Evolutionary conservation across 2,797 vertebrate genomes (phyloP).

Genomic region (Sebastes melanostomus): DNA sequence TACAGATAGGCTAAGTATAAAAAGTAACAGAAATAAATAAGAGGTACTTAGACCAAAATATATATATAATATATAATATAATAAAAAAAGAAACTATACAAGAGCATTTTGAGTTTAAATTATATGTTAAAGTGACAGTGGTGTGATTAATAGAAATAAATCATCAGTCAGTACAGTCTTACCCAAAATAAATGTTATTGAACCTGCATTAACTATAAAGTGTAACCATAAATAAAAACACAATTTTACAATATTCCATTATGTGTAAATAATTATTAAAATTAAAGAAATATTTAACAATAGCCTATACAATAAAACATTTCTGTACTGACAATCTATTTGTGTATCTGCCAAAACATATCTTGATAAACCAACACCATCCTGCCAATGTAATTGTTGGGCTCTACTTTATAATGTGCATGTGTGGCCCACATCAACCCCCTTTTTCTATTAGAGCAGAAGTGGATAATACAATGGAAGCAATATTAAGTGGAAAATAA

Average conservation of each 20-base stretch:
- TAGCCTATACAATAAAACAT: neutral
- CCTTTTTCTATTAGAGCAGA: constrained; percentile 12
- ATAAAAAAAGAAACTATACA: neutral
- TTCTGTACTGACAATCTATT: neutral
- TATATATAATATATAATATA: neutral
- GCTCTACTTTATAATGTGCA: constrained; percentile 17
- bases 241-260: neutral
- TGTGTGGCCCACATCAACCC: constrained; percentile 54
- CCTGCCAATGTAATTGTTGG: neutral
- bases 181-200: neutral
- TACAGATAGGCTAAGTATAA: neutral
- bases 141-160: neutral
- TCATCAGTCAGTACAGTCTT: neutral
- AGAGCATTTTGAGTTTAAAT: neutral
- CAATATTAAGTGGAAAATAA: constrained; percentile 51
- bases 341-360: neutral
- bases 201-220: neutral
- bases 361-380: neutral
- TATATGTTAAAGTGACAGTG: neutral
- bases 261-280: neutral
- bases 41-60: neutral
- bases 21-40: neutral
- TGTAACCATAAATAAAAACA: neutral
- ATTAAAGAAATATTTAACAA: neutral
- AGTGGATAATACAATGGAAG: constrained; percentile 36